Evolutionary conservation across 1,140 invertebrate species (phyloP), one percentile per base, ranked within the genome.

Genomic region (Himalopsyche phryganea): DNA sequence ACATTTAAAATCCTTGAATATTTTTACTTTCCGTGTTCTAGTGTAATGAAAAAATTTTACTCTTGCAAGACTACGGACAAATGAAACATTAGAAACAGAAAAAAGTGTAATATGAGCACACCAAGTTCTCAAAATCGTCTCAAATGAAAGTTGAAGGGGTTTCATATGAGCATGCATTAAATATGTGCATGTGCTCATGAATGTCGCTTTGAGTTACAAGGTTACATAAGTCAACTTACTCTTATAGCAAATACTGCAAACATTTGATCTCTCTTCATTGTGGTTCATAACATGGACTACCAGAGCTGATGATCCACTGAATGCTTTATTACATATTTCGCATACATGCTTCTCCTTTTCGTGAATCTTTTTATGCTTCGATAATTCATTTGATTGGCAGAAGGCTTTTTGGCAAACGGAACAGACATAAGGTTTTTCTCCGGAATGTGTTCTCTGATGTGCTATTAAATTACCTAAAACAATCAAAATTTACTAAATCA

Each of bases 371-470:
- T 53, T 58, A 40, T 65, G 63, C 51, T 65, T 65, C 9, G 51
- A 51, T 10, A 65, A 35, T 52, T 65, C 63, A 33, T 65, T 65
- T 11, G 84, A 81, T 13, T 87, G 85, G 53, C 84, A 74, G 54
- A 84, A 85, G 0, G 72, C 74, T 63, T 79, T 80, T 6, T 76
- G 76, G 49, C 81, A 83, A 18, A 80, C 67, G 2, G 71, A 71
- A 64, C 81, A 83, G 1, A 78, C 55, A 63, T 82, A 85, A 0
- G 83, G 81, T 58, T 85, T 84, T 59, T 84, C 81, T 1, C 74
- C 74, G 0, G 79, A 80, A 59, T 86, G 84, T 0, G 78, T 80
- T 32, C 75, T 71, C 28, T 74, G 61, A 50, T 81, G 77, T 6
- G 75, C 74, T 13, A 71, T 75, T 23, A 85, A 69, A 67, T 82